A percentile compares a stretch with the other conserved stretches of the same genome.
phyloP scores from a whole-genome alignment of 2,888 invertebrate species.

The Athalia cordata region DNA sequence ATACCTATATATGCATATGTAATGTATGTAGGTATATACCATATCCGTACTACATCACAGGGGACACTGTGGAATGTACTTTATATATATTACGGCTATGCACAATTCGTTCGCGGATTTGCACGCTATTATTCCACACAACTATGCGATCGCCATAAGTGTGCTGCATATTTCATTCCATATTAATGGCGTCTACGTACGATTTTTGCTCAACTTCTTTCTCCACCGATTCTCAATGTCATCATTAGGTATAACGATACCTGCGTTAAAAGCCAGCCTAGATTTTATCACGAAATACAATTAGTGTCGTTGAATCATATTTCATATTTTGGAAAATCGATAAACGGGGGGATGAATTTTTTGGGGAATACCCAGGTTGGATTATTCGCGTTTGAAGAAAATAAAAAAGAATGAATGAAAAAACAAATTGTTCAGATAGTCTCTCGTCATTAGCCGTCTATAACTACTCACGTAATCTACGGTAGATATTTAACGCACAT shows the following conservation, averaged over 20 bases:
- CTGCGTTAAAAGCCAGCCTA: too few relatives aligned
- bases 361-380: neutral
- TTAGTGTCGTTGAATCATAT: too few relatives aligned
- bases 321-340: too few relatives aligned
- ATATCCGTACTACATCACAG: conserved; percentile 60
- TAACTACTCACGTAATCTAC: conserved; percentile 16
- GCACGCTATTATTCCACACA: neutral
- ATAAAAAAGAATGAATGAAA: neutral
- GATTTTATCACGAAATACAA: neutral
- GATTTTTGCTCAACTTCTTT: neutral
- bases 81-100: conserved; percentile 54
- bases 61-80: conserved; percentile 69
- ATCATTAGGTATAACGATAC: neutral
- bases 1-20: neutral
- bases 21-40: neutral
- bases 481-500: neutral
- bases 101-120: conserved; percentile 30
- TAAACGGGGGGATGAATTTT: neutral
- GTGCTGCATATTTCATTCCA: too few relatives aligned
- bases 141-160: neutral
- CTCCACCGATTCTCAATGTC: neutral
- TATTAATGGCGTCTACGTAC: too few relatives aligned
- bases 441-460: conserved; percentile 2
- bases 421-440: neutral
- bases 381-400: too few relatives aligned